Evolutionary conservation across 1,140 invertebrate genomes (phyloP), one percentile per base, ranked within the genome.

Genomic region (Hetaerina americana): DNA sequence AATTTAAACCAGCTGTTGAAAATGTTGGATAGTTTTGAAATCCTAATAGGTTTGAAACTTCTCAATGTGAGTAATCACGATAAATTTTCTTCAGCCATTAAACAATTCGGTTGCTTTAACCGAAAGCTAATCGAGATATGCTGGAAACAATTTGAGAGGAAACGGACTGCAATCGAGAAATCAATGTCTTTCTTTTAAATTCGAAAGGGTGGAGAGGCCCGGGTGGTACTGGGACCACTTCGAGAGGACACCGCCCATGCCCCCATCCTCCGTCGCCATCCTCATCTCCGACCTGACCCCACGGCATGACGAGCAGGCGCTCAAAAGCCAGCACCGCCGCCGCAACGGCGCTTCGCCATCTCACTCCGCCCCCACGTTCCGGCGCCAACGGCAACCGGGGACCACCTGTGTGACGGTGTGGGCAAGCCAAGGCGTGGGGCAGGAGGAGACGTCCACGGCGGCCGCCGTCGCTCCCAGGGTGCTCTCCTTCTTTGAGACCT

Each of bases 201-300:
- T n/a, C 66, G 26, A 18, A 70, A 77, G 76, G 28, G 27, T 26
- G 18, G 72, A 72, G 57, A 74, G 79, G 68, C 74, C 78, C 18
- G 77, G 78, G n/a, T 85, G 85, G 77, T 83, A 89, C 0, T 84
- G 87, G 76, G 89, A 90, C 76, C 81, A 86, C 72, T 96, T 92
- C 76, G 83, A 87, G 72, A 84, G 81, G 71, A 92, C 90, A 0
- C 88, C 91, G 0, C 84, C 87, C 28, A 95, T 96, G 88, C 90
- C 92, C 1, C 92, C 93, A 0, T 94, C 92, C 78, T 87, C 93
- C 0, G 78, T 96, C n/a, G 92, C 91, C 0, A 84, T 96, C 71
- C 84, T 93, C 24, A 86, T 95, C 15, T 90, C 90, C 6, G 90
- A 95, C 73, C 87, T 94, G 28, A 75, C 82, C 68, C 70, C 68